phyloP scores from a whole-genome alignment of 2,113 vertebrate species.

The Bostrychus sinensis region DNA sequence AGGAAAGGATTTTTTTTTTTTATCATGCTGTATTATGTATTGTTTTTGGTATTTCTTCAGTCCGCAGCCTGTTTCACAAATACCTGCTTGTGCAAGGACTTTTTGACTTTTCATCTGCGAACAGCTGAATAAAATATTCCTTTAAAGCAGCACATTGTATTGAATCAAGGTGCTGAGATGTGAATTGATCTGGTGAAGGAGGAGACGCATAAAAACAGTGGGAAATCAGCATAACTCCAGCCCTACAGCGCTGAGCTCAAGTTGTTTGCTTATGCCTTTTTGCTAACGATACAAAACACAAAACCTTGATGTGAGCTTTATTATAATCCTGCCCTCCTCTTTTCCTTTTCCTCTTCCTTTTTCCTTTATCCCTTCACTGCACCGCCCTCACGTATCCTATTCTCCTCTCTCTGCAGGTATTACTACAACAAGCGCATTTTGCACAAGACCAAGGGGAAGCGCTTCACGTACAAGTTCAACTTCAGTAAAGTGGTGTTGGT shows the following conservation, averaged over 20 bases:
- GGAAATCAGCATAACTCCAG: constrained; percentile 65
- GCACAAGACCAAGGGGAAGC: constrained; percentile 94
- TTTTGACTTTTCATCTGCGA: constrained; percentile 43
- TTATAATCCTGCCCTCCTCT: constrained; percentile 64
- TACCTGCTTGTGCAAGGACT: constrained; percentile 11
- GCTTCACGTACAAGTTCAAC: constrained; percentile 97
- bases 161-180: constrained; percentile 58
- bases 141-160: constrained; percentile 53
- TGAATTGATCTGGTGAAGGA: constrained; percentile 66
- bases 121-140: constrained; percentile 49
- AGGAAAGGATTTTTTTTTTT: not conserved
- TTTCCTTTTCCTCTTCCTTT: constrained; percentile 52
- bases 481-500: constrained; percentile 93
- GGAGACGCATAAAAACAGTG: constrained; percentile 70
- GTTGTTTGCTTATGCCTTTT: constrained; percentile 65
- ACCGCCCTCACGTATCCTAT: constrained; percentile 46
- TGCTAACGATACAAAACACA: constrained; percentile 51
- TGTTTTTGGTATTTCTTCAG: constrained; percentile 1
- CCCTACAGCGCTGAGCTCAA: constrained; percentile 49
- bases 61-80: constrained; percentile 20
- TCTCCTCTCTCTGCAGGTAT: constrained; percentile 78
- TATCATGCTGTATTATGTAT: constrained; percentile 1
- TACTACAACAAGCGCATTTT: constrained; percentile 96
- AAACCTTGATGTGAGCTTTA: constrained; percentile 67
- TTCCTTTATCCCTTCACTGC: constrained; percentile 45